Evolutionary conservation across 1,140 invertebrate species (phyloP).

Genomic region (Trialeurodes vaporariorum): DNA sequence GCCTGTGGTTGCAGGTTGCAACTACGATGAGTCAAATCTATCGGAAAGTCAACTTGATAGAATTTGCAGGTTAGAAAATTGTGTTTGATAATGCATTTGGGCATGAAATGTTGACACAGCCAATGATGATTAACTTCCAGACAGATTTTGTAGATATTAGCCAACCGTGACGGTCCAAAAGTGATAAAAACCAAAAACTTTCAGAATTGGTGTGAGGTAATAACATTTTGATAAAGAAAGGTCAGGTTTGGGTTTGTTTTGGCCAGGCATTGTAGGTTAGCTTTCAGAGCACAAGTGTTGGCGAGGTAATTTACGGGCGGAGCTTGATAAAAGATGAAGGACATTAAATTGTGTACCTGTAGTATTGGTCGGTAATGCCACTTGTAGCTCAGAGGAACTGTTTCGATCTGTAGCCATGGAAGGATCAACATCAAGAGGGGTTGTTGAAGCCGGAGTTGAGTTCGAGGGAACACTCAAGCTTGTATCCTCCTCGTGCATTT

Average conservation of each 20-base stretch:
- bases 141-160: no score
- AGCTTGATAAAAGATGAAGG: background rate
- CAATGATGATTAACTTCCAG: no score
- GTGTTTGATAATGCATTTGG: no score
- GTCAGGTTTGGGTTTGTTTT: background rate
- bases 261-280: background rate
- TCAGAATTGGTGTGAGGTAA: background rate
- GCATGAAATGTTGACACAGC: no score
- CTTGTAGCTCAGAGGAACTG: slow-evolving; percentile 22
- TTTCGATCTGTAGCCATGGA: slow-evolving; percentile 18
- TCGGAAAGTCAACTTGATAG: no score
- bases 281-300: background rate
- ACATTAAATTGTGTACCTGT: slow-evolving; percentile 17
- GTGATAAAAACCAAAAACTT: no score
- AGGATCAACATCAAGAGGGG: slow-evolving; percentile 13
- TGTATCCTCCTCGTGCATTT: slow-evolving; percentile 20
- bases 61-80: no score
- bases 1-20: no score
- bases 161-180: no score
- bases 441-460: slow-evolving; percentile 16
- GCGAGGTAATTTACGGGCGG: background rate
- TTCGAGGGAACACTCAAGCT: slow-evolving; percentile 16
- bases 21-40: no score
- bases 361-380: slow-evolving; percentile 21
- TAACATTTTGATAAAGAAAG: background rate